These are phyloP conservation scores for Channa argus DNA, from an alignment of 2,113 vertebrate genomes.

Conservation along the genomic window DNA sequence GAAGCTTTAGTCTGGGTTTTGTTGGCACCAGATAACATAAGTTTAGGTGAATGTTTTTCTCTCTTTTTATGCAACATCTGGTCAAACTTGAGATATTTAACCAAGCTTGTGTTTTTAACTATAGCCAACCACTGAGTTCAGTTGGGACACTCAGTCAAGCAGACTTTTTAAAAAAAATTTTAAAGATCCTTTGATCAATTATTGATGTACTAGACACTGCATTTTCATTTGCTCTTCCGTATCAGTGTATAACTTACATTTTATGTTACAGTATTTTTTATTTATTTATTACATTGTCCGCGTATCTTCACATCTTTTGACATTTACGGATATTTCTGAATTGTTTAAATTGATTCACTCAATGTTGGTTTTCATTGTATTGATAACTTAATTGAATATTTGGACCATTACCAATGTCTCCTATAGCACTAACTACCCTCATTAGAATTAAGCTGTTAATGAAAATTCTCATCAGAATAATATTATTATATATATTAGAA, in stretches of 20 bases:
- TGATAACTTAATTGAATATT: not conserved
- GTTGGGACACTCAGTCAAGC: slow-evolving; percentile 15
- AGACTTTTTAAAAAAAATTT: slow-evolving; percentile 35
- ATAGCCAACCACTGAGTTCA: not conserved
- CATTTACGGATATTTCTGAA: too few relatives aligned
- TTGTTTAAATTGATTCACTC: too few relatives aligned
- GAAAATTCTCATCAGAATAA: slow-evolving; percentile 2
- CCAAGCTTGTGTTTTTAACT: slow-evolving; percentile 6
- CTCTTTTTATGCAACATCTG: too few relatives aligned
- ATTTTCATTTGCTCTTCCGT: not conserved
- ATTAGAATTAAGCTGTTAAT: slow-evolving; percentile 28
- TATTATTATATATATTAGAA: not conserved
- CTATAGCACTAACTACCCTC: not conserved
- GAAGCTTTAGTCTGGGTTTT: too few relatives aligned
- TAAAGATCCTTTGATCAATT: slow-evolving; percentile 61
- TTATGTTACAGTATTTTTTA: not conserved
- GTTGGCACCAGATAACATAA: too few relatives aligned
- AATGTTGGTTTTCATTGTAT: not conserved
- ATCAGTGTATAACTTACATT: not conserved
- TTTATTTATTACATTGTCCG: not conserved
- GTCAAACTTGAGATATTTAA: not conserved
- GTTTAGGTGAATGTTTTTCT: too few relatives aligned
- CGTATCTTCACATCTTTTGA: too few relatives aligned
- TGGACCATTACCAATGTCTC: not conserved
- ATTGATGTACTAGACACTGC: slow-evolving; percentile 47